Base-by-base conservation (phyloP, 2,797 vertebrate genomes). In the Hyperoplus lanceolatus region DNA sequence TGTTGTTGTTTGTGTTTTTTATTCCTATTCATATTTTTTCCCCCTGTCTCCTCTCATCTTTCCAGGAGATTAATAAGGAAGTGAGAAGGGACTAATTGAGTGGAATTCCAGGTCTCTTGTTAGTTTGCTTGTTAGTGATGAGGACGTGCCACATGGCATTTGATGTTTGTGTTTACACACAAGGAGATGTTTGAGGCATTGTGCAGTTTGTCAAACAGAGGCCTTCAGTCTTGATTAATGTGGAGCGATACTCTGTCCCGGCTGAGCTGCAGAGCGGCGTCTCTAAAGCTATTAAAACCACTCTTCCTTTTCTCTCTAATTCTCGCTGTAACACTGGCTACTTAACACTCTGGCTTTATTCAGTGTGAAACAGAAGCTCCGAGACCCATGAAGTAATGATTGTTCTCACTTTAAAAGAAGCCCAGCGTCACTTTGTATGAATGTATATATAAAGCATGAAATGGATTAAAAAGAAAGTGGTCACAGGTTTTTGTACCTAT, bases 31-130 rank as follows among this genome's bases (percentile, higher is more conserved):
- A 15, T 67, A 18, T 81, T 83, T 85, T 68, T 16, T 9, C 53
- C 36, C 53, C 70, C 75, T 71, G 86, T 90, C 90, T 87, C 83
- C 79, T 91, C 88, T 93, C 66, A 90, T 92, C 87, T 91, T 77
- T 77, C 87, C 83, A 77, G 91, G 75, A 91, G 90, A 95, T 95
- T 94, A 92, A 93, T 92, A 92, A 90, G 90, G 90, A 88, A 88
- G 90, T 67, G 74, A 83, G 84, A 89, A 87, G 83, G 83, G 93
- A 93, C 92, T 95, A 95, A 94, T 93, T 94, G 93, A 94, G 90
- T 66, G 86, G 91, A 93, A 94, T 91, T 92, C 89, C 90, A 86
- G 91, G 91, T 91, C 88, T 90, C 89, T 93, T 89, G 91, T 93
- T 92, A 90, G 89, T 87, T 90, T 84, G 89, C 91, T 92, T 90